Evolutionary conservation across 2,797 vertebrate genomes (phyloP), one percentile per base, ranked within the genome.

Genomic region (Apogon talboti): DNA sequence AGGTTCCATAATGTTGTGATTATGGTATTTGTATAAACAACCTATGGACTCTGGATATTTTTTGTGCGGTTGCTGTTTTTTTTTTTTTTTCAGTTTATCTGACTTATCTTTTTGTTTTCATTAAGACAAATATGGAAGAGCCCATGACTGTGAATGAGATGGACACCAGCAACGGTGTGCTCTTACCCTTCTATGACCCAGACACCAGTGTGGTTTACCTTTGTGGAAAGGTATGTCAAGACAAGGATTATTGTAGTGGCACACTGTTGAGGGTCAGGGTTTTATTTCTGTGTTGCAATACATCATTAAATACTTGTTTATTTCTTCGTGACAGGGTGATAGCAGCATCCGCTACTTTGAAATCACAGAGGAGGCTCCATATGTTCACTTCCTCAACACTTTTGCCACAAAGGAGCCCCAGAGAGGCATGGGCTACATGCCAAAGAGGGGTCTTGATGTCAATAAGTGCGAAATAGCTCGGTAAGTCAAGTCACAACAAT

Each of bases 301-400:
- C 42, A 51, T 2, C 50, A 18, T 54, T 6, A 58, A 63, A 50
- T 13, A 4, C 33, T 9, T 13, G 3, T 44, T 70, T 66, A 2
- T 65, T 51, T 70, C 41, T 49, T 28, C 7, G 12, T 37, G 8
- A 42, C 76, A 93, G 97, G 98, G 98, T 0, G 98, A 99, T 94
- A 98, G 97, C 93, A 98, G 96, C 91, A 98, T 99, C 82, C 96
- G 97, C 73, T 99, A 98, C 89, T 99, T 99, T 50, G 98, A 99
- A 93, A 95, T 99, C 90, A 99, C 97, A 0, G 96, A 97, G 0
- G 97, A 99, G 71, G 93, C 95, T 19, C 98, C 97, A 0, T 99
- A 94, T 1, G 95, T 99, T 79, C 98, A 99, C 94, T 99, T 95
- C 94, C 96, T 99, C 91, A 98, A 87, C 92, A 96, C 95, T 9